A percentile compares a stretch with the other conserved stretches of the same genome.
These are phyloP conservation scores for Ptychobarbus kaznakovi DNA, from an alignment of 2,797 vertebrate species.

Conservation along the genomic window DNA sequence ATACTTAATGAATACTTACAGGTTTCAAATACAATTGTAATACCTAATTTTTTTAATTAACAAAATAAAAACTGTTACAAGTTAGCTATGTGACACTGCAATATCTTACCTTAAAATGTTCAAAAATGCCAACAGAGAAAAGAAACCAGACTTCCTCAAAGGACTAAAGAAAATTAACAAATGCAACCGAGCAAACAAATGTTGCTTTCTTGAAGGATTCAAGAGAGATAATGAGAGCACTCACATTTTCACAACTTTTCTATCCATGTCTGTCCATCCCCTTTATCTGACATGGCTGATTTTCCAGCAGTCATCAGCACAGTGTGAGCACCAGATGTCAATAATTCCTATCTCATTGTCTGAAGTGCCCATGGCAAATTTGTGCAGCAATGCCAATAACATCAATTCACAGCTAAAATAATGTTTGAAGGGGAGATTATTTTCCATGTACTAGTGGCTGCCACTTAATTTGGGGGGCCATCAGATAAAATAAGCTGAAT, in stretches of 20 bases:
- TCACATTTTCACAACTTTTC: slow-evolving; percentile 57
- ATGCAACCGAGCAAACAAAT: neutral
- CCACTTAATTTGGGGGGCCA: neutral
- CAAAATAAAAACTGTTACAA: neutral
- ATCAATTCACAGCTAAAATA: slow-evolving; percentile 38
- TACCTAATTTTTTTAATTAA: neutral
- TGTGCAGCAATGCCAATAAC: slow-evolving; percentile 9
- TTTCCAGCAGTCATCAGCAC: slow-evolving; percentile 54
- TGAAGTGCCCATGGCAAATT: slow-evolving; percentile 45
- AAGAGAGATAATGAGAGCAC: slow-evolving; percentile 48
- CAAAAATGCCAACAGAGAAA: neutral
- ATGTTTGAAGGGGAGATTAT: neutral
- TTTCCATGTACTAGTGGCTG: neutral
- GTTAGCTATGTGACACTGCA: neutral
- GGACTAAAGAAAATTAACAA: neutral
- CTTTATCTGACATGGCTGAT: slow-evolving; percentile 55
- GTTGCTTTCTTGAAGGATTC: slow-evolving; percentile 50
- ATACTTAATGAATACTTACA: neutral
- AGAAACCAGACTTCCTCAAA: neutral
- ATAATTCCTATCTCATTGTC: slow-evolving; percentile 64
- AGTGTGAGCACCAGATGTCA: slow-evolving; percentile 61
- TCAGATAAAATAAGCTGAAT: neutral
- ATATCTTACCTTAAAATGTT: slow-evolving; percentile 41
- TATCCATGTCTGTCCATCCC: slow-evolving; percentile 55
- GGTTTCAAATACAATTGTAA: neutral